Evolutionary conservation across 2,888 invertebrate species (phyloP), one percentile per base, ranked within the genome.

Genomic region (Pollenia amentaria): DNA sequence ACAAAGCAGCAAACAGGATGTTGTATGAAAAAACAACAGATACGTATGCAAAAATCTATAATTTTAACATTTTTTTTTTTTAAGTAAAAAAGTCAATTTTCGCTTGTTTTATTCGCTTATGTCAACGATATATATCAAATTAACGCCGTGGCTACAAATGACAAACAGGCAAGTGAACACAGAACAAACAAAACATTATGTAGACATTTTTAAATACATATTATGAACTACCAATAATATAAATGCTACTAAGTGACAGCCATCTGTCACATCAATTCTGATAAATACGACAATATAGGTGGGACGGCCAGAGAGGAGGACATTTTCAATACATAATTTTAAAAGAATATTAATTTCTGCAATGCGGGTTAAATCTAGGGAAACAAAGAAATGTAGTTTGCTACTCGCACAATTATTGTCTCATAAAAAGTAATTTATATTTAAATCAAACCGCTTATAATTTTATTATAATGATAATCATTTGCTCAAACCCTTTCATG

Each of bases 341-440:
- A n/a, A 70, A 55, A 53, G 46, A 69, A 60, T 82, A 78, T 70
- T 70, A 51, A 76, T 62, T 46, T 40, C 64, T 64, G 16, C 44
- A 48, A 86, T 79, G 72, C 82, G 86, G 86, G 86, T 86, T 73
- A 78, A 82, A 55, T 69, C 77, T 51, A 44, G 57, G 48, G 40
- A 60, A 70, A 46, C 12, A 53, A 55, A 65, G 65, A 70, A 42
- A 70, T 42, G 51, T 16, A 73, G 67, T 16, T 64, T 81, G 77
- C 76, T 79, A 73, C 79, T 85, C 40, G 76, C 51, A 89, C 89
- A 90, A 90, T 90, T 90, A 90, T 89, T 89, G 90, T 89, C 89
- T 89, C 89, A 90, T 90, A 90, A 91, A 91, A 90, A 89, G 88
- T 90, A 89, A 91, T 90, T 90, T 90, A 90, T 90, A 90, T 90